A percentile compares a stretch with the other conserved stretches of the same genome.
Evolutionary conservation across 2,888 invertebrate genomes (phyloP).

Genomic region (Ypsolopha sequella): DNA sequence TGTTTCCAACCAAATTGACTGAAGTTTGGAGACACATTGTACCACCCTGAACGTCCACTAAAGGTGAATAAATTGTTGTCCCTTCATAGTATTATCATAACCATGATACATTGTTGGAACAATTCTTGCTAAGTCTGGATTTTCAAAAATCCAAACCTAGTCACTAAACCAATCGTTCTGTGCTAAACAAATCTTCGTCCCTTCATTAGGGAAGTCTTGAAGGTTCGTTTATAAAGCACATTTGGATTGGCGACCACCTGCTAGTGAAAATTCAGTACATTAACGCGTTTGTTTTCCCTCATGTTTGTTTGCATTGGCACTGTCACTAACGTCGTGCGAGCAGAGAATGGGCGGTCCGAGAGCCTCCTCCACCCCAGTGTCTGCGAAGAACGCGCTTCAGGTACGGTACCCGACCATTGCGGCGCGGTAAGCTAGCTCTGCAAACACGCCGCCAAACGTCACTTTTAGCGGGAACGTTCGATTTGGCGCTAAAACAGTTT

Average conservation of each 20-base stretch:
- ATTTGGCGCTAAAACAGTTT: constrained; percentile 2
- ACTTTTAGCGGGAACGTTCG: not conserved
- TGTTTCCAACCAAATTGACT: not conserved
- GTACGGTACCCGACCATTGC: constrained; percentile 70
- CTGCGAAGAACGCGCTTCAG: constrained; percentile 75
- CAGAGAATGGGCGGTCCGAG: constrained; percentile 67
- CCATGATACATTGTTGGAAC: too few species aligned
- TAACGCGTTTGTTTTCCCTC: constrained; percentile 61
- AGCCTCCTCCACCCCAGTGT: constrained; percentile 68
- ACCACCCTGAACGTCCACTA: not conserved
- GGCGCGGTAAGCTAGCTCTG: constrained; percentile 45
- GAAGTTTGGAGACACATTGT: not conserved
- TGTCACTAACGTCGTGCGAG: constrained; percentile 42
- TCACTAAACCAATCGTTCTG: too few species aligned
- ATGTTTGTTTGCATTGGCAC: constrained; percentile 59
- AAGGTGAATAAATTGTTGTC: not conserved
- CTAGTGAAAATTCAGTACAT: constrained; percentile 38
- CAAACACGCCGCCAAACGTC: not conserved
- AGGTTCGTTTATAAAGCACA: not conserved
- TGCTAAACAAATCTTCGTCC: too few species aligned
- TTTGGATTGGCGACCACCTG: not conserved
- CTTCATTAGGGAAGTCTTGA: too few species aligned
- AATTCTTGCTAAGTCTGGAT: too few species aligned
- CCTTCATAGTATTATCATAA: too few species aligned
- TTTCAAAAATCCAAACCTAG: too few species aligned